A percentile compares a stretch with the other conserved stretches of the same genome.
Evolutionary conservation across 2,797 vertebrate genomes (phyloP).

Genomic region (Microchirus variegatus): DNA sequence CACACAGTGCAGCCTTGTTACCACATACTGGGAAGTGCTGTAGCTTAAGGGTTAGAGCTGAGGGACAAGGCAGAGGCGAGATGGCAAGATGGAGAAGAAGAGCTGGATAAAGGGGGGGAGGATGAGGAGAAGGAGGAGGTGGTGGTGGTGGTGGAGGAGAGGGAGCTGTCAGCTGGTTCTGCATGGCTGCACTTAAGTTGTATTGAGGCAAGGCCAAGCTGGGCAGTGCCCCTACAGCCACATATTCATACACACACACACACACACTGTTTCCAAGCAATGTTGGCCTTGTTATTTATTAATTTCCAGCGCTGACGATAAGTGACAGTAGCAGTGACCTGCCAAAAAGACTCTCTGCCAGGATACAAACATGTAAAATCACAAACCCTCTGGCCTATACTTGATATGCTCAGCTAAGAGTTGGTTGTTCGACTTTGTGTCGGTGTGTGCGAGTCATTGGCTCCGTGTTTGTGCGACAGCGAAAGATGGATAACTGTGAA

Average conservation of each 20-base stretch:
- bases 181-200: constrained; percentile 70
- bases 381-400: constrained; percentile 27
- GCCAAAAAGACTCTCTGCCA: constrained; percentile 12
- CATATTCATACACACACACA: constrained; percentile 23
- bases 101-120: constrained; percentile 26
- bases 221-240: constrained; percentile 10
- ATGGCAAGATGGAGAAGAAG: constrained; percentile 32
- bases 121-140: too few relatives aligned
- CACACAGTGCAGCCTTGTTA: constrained; percentile 16
- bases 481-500: not conserved
- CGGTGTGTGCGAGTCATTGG: constrained; percentile 6
- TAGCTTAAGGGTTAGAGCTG: constrained; percentile 37
- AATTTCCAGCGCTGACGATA: constrained; percentile 68
- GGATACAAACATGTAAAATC: constrained; percentile 26
- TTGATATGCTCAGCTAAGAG: constrained; percentile 37
- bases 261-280: constrained; percentile 68
- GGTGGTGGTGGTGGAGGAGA: constrained; percentile 34
- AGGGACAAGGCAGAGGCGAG: constrained; percentile 29
- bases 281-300: constrained; percentile 69
- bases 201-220: constrained; percentile 44
- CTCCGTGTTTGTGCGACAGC: not conserved
- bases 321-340: constrained; percentile 66
- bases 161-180: constrained; percentile 75
- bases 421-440: constrained; percentile 26
- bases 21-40: constrained; percentile 28